Percentiles rank a stretch among this genome's conserved stretches.
These are phyloP conservation scores for Hyppa rectilinea DNA, from an alignment of 2,888 invertebrate species.

Conservation along the genomic window DNA sequence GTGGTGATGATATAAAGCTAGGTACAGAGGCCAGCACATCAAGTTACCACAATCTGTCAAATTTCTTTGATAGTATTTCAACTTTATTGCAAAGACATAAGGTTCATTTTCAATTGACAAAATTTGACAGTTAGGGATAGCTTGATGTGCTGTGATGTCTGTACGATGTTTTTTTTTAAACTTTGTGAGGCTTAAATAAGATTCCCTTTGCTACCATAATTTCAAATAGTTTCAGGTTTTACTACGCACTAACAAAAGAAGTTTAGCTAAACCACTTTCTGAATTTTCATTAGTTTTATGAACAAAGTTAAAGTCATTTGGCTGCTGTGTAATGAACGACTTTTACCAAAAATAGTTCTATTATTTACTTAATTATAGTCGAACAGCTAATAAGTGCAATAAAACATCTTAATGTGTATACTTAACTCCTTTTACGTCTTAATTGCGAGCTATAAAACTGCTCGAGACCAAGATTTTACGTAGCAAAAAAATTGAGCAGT, in stretches of 20 bases:
- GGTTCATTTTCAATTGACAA: no score
- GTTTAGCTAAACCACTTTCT: constrained; percentile 61
- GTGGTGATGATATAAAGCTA: no score
- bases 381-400: constrained; percentile 36
- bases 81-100: no score
- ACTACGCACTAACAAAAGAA: constrained; percentile 32
- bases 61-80: no score
- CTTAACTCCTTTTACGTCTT: constrained; percentile 42
- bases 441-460: constrained; percentile 41
- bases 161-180: no score
- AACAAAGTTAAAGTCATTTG: constrained; percentile 42
- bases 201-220: background rate
- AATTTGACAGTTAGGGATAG: no score
- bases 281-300: constrained; percentile 48
- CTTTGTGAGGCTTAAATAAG: background rate
- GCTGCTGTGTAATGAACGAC: constrained; percentile 35
- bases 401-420: constrained; percentile 47
- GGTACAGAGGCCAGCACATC: no score
- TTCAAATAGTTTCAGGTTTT: constrained; percentile 24
- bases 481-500: constrained; percentile 18
- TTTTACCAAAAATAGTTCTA: constrained; percentile 30
- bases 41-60: no score
- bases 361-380: constrained; percentile 53
- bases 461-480: constrained; percentile 3
- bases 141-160: no score